A percentile compares a stretch with the other conserved stretches of the same genome.
Conservation (phyloP, 1,140 invertebrate genomes). For the Drosophila serrata region DNA sequence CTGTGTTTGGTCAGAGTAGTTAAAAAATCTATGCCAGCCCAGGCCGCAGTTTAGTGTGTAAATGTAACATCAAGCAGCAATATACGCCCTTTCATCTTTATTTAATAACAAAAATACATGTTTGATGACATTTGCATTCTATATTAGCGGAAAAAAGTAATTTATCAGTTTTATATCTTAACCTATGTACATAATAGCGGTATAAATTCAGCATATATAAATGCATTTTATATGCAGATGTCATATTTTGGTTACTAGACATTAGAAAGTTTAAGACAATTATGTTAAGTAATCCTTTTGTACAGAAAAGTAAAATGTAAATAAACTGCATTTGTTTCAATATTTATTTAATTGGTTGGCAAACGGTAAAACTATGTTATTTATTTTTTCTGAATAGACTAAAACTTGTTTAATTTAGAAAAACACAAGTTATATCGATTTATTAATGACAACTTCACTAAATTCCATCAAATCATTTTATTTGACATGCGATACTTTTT, state of each 20-base stretch:
- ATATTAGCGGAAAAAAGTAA: slow-evolving; percentile 4
- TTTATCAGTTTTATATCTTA: neutral
- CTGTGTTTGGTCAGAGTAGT: slow-evolving; percentile 84
- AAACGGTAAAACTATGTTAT: neutral
- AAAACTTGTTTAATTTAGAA: too few relatives aligned
- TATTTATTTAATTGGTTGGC: neutral
- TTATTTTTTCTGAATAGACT: too few relatives aligned
- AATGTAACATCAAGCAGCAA: slow-evolving; percentile 7
- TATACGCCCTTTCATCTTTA: neutral
- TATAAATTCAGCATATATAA: slow-evolving; percentile 2
- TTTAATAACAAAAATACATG: slow-evolving; percentile 1
- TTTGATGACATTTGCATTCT: slow-evolving; percentile 9
- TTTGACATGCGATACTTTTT: neutral
- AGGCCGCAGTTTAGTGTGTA: slow-evolving; percentile 7
- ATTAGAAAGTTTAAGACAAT: neutral
- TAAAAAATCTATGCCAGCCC: slow-evolving; percentile 29
- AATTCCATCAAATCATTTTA: too few relatives aligned
- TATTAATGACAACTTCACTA: too few relatives aligned
- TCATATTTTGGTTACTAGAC: slow-evolving; percentile 15
- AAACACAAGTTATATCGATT: too few relatives aligned
- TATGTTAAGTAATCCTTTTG: slow-evolving; percentile 12
- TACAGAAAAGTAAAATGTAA: slow-evolving; percentile 37
- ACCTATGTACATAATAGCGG: slow-evolving; percentile 33
- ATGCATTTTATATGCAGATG: slow-evolving; percentile 12
- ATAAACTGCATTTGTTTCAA: slow-evolving; percentile 43